A percentile compares a stretch with the other conserved stretches of the same genome.
Evolutionary conservation across 2,888 invertebrate genomes (phyloP).

Genomic region (Chorisops tibialis): DNA sequence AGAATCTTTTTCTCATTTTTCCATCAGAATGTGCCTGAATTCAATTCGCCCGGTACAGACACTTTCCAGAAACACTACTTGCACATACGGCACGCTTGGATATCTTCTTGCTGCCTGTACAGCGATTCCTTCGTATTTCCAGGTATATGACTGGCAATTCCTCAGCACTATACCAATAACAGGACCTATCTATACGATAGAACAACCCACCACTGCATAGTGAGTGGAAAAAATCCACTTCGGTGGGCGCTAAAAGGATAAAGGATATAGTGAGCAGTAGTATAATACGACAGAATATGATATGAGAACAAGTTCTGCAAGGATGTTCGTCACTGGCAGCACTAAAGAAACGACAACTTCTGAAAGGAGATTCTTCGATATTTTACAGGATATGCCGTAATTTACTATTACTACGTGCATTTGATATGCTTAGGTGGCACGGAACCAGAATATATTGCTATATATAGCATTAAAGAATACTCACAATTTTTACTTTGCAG

Average conservation of each 20-base stretch:
- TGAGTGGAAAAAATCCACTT: background rate
- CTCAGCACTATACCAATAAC: background rate
- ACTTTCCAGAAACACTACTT: background rate
- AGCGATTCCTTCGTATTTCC: no score
- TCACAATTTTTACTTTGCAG: no score
- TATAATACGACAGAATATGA: no score
- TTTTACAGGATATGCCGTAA: background rate
- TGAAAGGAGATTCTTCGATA: constrained; percentile 2
- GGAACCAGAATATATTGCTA: no score
- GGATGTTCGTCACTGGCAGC: no score
- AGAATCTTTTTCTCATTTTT: background rate
- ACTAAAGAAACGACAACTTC: background rate
- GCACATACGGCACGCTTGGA: no score
- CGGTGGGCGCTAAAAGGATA: background rate
- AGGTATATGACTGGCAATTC: background rate
- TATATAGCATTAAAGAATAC: no score
- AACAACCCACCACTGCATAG: no score
- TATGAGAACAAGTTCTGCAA: no score
- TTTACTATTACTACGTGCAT: constrained; percentile 9
- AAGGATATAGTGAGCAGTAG: no score
- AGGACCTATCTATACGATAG: no score
- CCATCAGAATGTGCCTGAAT: background rate
- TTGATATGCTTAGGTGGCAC: background rate
- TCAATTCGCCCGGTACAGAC: background rate
- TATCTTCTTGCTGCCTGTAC: no score